Evolutionary conservation across 1,140 invertebrate genomes (phyloP).

Genomic region (Scaptomyza pallida): DNA sequence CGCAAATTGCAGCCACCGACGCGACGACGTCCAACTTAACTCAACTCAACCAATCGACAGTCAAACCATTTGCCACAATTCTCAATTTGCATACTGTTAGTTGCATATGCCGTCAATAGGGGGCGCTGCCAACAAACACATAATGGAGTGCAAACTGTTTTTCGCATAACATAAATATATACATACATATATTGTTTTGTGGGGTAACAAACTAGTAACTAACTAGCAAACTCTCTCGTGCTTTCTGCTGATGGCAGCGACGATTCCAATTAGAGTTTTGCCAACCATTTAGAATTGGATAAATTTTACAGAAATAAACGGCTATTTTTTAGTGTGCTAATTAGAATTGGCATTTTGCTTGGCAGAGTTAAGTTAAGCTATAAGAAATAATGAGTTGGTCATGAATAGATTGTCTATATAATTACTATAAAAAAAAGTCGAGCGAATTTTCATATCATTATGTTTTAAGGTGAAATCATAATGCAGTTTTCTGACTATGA

Average conservation of each 20-base stretch:
- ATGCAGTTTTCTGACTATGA: too few relatives aligned
- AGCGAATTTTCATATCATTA: too few relatives aligned
- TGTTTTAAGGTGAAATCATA: too few relatives aligned
- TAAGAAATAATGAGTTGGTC: too few relatives aligned
- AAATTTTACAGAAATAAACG: conserved; percentile 13
- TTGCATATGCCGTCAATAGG: neutral
- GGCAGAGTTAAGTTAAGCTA: conserved; percentile 10
- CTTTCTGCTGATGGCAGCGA: neutral
- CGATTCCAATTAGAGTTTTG: conserved; percentile 44
- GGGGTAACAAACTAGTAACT: neutral
- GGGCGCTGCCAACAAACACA: conserved; percentile 32
- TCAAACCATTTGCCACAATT: conserved; percentile 51
- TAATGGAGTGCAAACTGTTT: conserved; percentile 38
- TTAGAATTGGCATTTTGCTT: conserved; percentile 8
- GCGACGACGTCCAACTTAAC: conserved; percentile 42
- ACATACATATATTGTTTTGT: conserved; percentile 27
- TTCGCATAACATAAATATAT: conserved; percentile 5
- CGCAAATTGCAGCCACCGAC: conserved; percentile 70
- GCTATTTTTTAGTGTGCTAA: neutral
- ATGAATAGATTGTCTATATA: too few relatives aligned
- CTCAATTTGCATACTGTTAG: conserved; percentile 28
- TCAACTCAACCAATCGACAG: conserved; percentile 53
- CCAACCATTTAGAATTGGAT: conserved; percentile 11
- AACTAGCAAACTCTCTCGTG: too few relatives aligned
- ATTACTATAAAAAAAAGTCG: too few relatives aligned